Evolutionary conservation across 2,113 vertebrate species (phyloP), one percentile per base, ranked within the genome.

Genomic region (Pygoscelis antarcticus): DNA sequence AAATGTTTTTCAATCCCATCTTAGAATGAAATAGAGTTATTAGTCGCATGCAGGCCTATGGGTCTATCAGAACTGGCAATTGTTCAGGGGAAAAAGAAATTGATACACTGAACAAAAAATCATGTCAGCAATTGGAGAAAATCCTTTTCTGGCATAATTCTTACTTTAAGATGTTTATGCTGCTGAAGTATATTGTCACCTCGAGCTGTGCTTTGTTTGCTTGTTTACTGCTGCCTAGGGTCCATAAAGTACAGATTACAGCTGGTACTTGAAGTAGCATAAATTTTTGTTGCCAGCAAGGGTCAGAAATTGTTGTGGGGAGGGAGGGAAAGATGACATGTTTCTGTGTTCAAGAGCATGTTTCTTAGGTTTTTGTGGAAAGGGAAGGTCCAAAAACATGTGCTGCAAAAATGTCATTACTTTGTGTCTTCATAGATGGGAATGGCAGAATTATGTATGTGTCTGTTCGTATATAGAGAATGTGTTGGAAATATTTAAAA

Each of bases 401-500:
- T 90, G 52, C 40, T 84, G 65, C 27, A 87, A n/a, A 84, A 82
- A 15, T 2, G 3, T 60, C 1, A 0, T 55, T 54, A 16, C 20
- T 61, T 61, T 49, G 11, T 88, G 64, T 61, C 57, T 89, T 51
- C 61, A 30, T 85, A 32, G 58, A 47, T 27, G 66, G 49, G 36
- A 84, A 49, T 54, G 44, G 60, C 46, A 83, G 54, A 93, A 68
- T 71, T 89, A 65, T 4, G 7, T 65, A n/a, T 16, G 3, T 71
- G 44, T 79, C 75, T 75, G 29, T 84, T 77, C 49, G 36, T 52
- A 27, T 47, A 29, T 47, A 36, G 51, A 54, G 44, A 92, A 46
- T 83, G 40, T 70, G 38, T 81, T 94, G 83, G 68, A 72, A 80
- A 83, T 71, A 70, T 51, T 91, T 87, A n/a, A 84, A 81, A 90